A percentile compares a stretch with the other conserved stretches of the same genome.
These are phyloP conservation scores for Tyto alba DNA, from an alignment of 2,113 vertebrate species.

Conservation along the genomic window DNA sequence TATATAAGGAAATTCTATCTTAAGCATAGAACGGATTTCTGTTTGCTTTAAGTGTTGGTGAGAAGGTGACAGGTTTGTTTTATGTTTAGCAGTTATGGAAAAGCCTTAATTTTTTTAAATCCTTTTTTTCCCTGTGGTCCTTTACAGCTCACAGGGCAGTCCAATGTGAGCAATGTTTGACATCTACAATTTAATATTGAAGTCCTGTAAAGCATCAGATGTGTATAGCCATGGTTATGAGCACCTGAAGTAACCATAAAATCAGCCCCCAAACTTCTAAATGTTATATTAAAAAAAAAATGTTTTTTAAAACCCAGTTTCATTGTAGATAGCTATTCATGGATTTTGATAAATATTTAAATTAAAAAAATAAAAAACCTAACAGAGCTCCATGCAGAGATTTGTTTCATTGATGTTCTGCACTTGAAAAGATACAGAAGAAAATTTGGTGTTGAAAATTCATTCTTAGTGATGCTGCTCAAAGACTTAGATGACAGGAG, in stretches of 20 bases:
- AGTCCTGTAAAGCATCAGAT: background rate
- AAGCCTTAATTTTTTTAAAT: background rate
- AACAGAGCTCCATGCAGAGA: rapidly evolving
- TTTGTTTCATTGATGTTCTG: background rate
- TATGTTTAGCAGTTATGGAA: background rate
- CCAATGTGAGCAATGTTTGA: background rate
- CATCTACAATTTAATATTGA: background rate
- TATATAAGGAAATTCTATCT: background rate
- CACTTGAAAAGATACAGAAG: background rate
- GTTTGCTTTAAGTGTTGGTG: background rate
- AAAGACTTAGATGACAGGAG: background rate
- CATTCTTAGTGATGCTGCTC: background rate
- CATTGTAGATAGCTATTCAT: background rate
- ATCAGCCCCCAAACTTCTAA: background rate
- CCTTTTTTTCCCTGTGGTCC: background rate
- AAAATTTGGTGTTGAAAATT: background rate
- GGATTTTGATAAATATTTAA: background rate
- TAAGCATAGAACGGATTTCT: background rate
- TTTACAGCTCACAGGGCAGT: background rate
- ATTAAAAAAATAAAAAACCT: background rate
- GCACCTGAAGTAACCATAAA: background rate
- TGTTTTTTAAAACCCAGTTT: too few species aligned
- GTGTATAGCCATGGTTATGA: background rate
- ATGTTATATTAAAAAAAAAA: background rate
- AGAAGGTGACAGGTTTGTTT: background rate